Conservation (phyloP, 2,797 vertebrate genomes). For the Etheostoma nigrum region DNA sequence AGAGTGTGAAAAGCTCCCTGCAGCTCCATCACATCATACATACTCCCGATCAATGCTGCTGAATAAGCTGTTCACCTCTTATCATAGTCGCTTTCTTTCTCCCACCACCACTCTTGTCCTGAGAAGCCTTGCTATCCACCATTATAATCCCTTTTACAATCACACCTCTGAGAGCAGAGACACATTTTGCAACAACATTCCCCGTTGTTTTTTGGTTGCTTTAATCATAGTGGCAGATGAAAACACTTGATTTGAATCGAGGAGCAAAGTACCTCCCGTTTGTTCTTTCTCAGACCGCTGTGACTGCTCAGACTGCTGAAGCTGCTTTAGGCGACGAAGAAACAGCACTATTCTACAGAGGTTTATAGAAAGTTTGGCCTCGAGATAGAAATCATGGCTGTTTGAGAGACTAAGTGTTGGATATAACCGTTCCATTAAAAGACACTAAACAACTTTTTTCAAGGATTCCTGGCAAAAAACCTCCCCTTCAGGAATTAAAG, state of each 20-base stretch:
- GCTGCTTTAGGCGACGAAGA: constrained; percentile 22
- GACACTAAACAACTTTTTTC: constrained; percentile 1
- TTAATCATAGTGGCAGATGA: constrained; percentile 36
- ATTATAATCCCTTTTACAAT: constrained; percentile 17
- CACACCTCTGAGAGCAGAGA: constrained; percentile 16
- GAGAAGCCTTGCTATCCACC: constrained; percentile 8
- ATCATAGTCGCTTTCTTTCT: constrained; percentile 18
- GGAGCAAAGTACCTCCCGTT: constrained; percentile 32
- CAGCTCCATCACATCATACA: constrained; percentile 31
- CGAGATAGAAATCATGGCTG: too few relatives aligned
- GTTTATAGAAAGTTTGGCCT: constrained; percentile 16
- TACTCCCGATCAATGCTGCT: constrained; percentile 62
- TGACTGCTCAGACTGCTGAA: constrained; percentile 21
- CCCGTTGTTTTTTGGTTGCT: constrained; percentile 10
- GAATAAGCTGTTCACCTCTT: constrained; percentile 44
- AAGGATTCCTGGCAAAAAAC: constrained; percentile 12
- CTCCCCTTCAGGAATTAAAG: constrained; percentile 21
- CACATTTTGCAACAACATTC: constrained; percentile 23
- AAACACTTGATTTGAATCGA: constrained; percentile 30
- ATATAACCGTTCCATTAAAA: not conserved
- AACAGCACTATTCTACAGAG: not conserved
- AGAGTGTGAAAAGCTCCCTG: constrained; percentile 30
- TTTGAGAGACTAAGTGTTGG: constrained; percentile 1
- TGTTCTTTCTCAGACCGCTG: constrained; percentile 12
- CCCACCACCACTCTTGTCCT: constrained; percentile 8